phyloP scores from a whole-genome alignment of 1,140 invertebrate genomes.

The Pararge aegeria region DNA sequence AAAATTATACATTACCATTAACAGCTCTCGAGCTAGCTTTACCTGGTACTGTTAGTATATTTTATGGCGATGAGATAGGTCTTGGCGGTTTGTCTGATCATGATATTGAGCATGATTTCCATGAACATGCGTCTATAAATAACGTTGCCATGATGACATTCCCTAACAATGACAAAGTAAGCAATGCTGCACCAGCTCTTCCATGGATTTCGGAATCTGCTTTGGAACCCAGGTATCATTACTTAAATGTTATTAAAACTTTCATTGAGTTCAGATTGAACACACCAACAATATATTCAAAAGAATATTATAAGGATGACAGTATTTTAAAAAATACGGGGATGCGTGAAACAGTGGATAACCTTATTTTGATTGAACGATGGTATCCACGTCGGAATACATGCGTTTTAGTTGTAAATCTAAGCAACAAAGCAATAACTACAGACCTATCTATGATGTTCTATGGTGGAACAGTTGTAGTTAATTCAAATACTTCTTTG shows the following conservation, averaged over 20 bases:
- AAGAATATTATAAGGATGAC: constrained; percentile 83
- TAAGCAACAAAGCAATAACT: constrained; percentile 80
- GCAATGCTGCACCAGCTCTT: constrained; percentile 55
- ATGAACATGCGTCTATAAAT: constrained; percentile 82
- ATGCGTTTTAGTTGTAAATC: constrained; percentile 86
- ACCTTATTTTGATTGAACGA: constrained; percentile 86
- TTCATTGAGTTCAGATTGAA: constrained; percentile 81
- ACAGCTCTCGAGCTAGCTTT: constrained; percentile 86
- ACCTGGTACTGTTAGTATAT: constrained; percentile 89
- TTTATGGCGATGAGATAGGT: constrained; percentile 88
- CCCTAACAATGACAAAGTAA: constrained; percentile 51
- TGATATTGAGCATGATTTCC: constrained; percentile 80
- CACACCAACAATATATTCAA: constrained; percentile 86
- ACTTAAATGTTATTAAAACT: constrained; percentile 74
- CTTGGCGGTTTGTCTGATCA: constrained; percentile 79
- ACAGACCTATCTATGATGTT: constrained; percentile 87
- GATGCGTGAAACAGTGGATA: constrained; percentile 81
- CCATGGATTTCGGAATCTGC: constrained; percentile 81
- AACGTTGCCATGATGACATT: constrained; percentile 85
- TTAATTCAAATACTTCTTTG: constrained; percentile 80
- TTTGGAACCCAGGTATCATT: constrained; percentile 70
- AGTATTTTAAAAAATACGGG: constrained; percentile 82
- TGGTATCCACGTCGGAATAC: constrained; percentile 88
- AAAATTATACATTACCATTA: constrained; percentile 83
- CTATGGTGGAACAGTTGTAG: constrained; percentile 87